Evolutionary conservation across 92 coral and sea anemone genomes (phyloP).

Genomic region (Porites divaricata): DNA sequence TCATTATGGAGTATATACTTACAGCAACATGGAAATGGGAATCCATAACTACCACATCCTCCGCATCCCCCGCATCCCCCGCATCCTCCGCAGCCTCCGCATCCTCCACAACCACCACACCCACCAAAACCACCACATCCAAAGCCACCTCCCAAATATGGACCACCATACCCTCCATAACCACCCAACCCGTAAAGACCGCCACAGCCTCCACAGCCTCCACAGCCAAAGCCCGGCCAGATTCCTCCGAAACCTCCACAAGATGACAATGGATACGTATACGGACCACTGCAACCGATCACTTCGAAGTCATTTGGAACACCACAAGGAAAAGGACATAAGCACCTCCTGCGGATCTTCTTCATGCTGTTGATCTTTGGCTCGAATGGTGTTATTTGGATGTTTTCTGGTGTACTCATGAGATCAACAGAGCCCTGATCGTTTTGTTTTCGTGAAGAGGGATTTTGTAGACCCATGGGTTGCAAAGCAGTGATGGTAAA

Average conservation of each 20-base stretch:
- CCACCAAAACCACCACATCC: constrained; percentile 31
- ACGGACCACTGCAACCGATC: constrained; percentile 55
- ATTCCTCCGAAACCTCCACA: constrained; percentile 33
- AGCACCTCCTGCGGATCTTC: constrained; percentile 56
- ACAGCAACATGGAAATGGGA: constrained; percentile 40
- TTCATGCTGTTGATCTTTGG: constrained; percentile 59
- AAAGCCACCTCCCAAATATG: constrained; percentile 11
- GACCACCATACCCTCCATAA: constrained; percentile 16
- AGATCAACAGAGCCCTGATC: constrained; percentile 13
- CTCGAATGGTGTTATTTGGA: constrained; percentile 64
- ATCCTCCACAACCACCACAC: constrained; percentile 27
- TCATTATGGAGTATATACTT: not conserved
- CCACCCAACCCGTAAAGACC: constrained; percentile 30
- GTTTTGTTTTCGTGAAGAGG: not conserved
- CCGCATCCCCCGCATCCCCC: constrained; percentile 39
- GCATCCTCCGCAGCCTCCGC: constrained; percentile 17
- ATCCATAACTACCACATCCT: constrained; percentile 5
- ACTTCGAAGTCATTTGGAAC: constrained; percentile 58
- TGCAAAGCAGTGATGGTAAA: constrained; percentile 64
- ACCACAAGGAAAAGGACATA: constrained; percentile 70
- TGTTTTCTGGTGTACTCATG: constrained; percentile 18
- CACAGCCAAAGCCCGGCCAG: constrained; percentile 43
- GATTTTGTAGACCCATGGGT: constrained; percentile 19
- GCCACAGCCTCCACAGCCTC: constrained; percentile 31
- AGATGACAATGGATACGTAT: constrained; percentile 34